Conservation (phyloP, 2,888 invertebrate species). For the Hyposoter dolosus region DNA sequence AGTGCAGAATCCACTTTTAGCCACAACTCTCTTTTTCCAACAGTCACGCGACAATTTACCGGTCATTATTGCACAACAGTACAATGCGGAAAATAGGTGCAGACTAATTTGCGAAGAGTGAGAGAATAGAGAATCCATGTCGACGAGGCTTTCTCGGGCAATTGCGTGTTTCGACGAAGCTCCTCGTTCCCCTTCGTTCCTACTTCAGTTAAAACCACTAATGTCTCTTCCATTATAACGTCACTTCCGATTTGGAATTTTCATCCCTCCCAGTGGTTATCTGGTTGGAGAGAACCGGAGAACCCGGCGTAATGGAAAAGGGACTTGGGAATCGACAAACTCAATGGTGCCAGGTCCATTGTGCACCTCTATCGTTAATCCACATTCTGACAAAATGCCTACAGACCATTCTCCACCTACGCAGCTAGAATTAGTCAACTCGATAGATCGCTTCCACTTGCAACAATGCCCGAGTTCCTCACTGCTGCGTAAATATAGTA, state of each 20-base stretch:
- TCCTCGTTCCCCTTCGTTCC: conserved; percentile 13
- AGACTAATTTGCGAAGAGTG: conserved; percentile 62
- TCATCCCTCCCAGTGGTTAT: conserved; percentile 60
- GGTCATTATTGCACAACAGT: conserved; percentile 70
- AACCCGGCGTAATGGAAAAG: conserved; percentile 12
- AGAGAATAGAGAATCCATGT: conserved; percentile 56
- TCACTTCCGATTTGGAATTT: conserved; percentile 81
- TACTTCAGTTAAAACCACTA: conserved; percentile 78
- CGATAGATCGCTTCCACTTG: not conserved
- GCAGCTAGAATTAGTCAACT: not conserved
- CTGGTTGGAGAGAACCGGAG: conserved; percentile 25
- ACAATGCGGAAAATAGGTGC: conserved; percentile 64
- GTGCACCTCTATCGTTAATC: conserved; percentile 16
- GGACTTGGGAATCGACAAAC: conserved; percentile 40
- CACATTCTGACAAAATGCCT: conserved; percentile 30
- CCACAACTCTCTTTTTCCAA: conserved; percentile 1
- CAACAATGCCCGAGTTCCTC: not conserved
- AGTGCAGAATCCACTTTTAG: conserved; percentile 7
- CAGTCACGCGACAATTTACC: conserved; percentile 63
- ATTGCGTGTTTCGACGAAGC: conserved; percentile 72
- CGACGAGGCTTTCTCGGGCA: conserved; percentile 74
- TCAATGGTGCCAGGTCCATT: not conserved
- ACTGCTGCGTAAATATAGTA: not conserved
- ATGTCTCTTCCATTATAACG: conserved; percentile 81
- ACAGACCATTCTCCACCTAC: not conserved